Evolutionary conservation across 2,888 invertebrate species (phyloP), one percentile per base, ranked within the genome.

Genomic region (Mechanitis messenoides): DNA sequence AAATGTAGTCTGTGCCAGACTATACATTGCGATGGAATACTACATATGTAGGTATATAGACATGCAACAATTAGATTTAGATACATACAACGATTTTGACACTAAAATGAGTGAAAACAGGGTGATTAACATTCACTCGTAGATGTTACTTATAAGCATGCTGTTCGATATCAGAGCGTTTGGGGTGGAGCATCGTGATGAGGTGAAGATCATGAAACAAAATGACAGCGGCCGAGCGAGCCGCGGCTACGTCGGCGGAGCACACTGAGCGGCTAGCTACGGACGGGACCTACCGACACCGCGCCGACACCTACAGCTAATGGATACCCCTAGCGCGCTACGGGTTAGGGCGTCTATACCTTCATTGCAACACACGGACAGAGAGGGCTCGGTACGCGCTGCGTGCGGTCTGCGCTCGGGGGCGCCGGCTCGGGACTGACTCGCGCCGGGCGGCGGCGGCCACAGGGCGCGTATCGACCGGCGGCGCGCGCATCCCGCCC

Each of bases 361-460:
- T 89, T 86, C 89, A 89, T 89, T 79, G 87, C 87, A 86, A 88
- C 86, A 80, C 77, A 68, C 77, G 77, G 74, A 65, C 64, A 67
- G 69, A 63, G 66, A 63, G 69, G 68, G 68, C 70, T 69, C 68
- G 65, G 63, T 59, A 64, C 63, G 65, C 64, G 64, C 64, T 66
- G 62, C 63, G 66, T 66, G 65, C 66, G 68, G 67, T 61, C 63
- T 67, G 71, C 69, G 69, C 71, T 69, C 69, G 66, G 62, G 62
- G 68, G 72, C 72, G 69, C 69, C 69, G 68, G 68, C 66, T 69
- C 68, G 72, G 60, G 66, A 72, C 72, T 71, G 71, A 56, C 65
- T 66, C 63, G 58, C 65, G 68, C 9, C 60, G 74, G 74, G 71
- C 67, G 70, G 75, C 74, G 74, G 58, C 56, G 62, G 53, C 58